Percentiles rank a stretch among this genome's conserved stretches.
phyloP scores from a whole-genome alignment of 2,888 invertebrate species.

The Lycaena phlaeas region DNA sequence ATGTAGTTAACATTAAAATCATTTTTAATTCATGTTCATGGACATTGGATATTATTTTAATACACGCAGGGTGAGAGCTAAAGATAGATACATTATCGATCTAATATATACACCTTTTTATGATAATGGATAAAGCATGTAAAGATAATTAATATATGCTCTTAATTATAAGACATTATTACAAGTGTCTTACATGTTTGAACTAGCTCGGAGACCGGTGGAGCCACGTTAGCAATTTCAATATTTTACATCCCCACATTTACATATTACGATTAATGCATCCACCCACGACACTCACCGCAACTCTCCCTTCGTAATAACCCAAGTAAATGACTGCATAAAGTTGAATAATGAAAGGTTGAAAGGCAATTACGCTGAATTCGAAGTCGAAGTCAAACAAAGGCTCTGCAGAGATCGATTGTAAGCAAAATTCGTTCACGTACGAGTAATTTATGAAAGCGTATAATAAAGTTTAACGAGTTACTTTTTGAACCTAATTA shows the following conservation, averaged over 20 bases:
- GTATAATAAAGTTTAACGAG: constrained; percentile 68
- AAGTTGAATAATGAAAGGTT: constrained; percentile 72
- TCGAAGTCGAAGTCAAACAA: constrained; percentile 70
- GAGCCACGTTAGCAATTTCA: constrained; percentile 53
- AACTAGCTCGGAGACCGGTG: constrained; percentile 29
- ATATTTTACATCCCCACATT: constrained; percentile 65
- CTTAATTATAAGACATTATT: too few species aligned
- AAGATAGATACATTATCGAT: too few species aligned
- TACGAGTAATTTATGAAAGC: constrained; percentile 64
- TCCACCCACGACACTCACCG: constrained; percentile 65
- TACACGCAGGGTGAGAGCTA: too few species aligned
- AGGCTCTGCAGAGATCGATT: constrained; percentile 64
- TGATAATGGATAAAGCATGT: too few species aligned
- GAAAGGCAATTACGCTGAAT: constrained; percentile 72
- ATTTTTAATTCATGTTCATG: too few species aligned
- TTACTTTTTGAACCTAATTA: constrained; percentile 56
- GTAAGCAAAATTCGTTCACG: constrained; percentile 65
- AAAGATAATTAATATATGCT: too few species aligned
- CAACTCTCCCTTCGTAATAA: constrained; percentile 66
- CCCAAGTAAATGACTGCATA: constrained; percentile 71
- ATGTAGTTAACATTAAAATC: too few species aligned
- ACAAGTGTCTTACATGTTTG: constrained; percentile 12
- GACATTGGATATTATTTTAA: too few species aligned
- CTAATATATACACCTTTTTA: too few species aligned
- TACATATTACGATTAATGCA: constrained; percentile 71